Conservation (phyloP, 2,888 invertebrate genomes). For the Laspeyria flexula region DNA sequence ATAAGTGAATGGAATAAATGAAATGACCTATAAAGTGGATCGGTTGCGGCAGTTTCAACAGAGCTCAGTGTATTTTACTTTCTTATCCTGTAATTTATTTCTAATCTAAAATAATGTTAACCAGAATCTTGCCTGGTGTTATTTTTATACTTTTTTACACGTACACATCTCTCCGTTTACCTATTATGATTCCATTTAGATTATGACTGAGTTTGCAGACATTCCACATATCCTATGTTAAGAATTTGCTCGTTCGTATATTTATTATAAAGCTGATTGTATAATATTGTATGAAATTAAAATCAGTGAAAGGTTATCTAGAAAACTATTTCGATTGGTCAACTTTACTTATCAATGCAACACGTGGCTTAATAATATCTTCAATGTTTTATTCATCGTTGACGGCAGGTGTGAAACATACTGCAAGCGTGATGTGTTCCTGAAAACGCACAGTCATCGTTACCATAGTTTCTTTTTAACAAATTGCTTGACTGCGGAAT, state of each 20-base stretch:
- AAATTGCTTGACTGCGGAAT: not conserved
- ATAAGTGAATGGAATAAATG: conserved; percentile 82
- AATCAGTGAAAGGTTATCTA: too few relatives aligned
- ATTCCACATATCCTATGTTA: not conserved
- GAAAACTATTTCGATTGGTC: too few relatives aligned
- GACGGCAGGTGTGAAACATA: not conserved
- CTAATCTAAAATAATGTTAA: conserved; percentile 7
- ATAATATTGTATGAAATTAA: too few relatives aligned
- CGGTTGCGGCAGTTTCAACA: conserved; percentile 70
- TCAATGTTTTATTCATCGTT: too few relatives aligned
- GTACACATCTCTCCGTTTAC: too few relatives aligned
- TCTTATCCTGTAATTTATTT: conserved; percentile 41
- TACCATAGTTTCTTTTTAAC: not conserved
- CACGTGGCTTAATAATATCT: too few relatives aligned
- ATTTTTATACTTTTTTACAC: not conserved
- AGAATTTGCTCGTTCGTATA: not conserved
- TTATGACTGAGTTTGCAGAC: too few relatives aligned
- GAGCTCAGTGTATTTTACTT: conserved; percentile 62
- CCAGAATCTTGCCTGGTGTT: conserved; percentile 4
- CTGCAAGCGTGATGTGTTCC: not conserved
- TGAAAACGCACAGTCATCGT: not conserved
- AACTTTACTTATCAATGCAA: not conserved
- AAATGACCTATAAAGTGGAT: conserved; percentile 80
- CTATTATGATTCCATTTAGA: too few relatives aligned
- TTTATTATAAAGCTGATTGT: not conserved